Base-by-base conservation (phyloP, 2,888 invertebrate species). In the Strigamia transsilvanica region DNA sequence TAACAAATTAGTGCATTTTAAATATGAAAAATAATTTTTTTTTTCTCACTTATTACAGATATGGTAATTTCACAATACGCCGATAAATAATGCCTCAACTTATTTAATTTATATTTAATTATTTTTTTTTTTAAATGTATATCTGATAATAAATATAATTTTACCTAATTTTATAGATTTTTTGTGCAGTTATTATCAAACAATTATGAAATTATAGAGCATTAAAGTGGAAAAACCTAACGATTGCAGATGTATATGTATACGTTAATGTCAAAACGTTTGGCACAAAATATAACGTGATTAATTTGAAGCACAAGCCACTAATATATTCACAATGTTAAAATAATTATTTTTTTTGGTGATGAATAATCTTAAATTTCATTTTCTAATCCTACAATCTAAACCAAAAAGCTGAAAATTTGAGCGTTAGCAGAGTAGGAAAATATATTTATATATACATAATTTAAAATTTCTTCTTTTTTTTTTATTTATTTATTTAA, bases 21-120 rank as follows among this genome's bases (percentile, higher is more conserved):
- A 77, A 77, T 77, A 34, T 32, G 27, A 77, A 77, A 77, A 77
- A 77, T 23, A 23, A 77, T n/a, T 32, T 1, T 10, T 23, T 18
- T 77, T 77, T 77, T 23, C 13, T 34, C 15, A 21, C 18, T 15
- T 27, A 23, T 77, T n/a, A 77, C 34, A 32, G 38, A 34, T 77
- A 77, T 77, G 32, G 32, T 32, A 77, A 77, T 27, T 77, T 77
- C 32, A 77, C 78, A 77, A n/a, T 77, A 34, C 78, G 78, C 78
- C 38, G 78, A 38, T 56, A 56, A 56, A 18, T 56, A 56, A 56
- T n/a, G 3, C 9, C 56, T 56, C 9, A 56, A 56, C 18, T 56
- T 18, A 56, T 56, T 18, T 56, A 56, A 56, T 56, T 56, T 56
- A 18, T n/a, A n/a, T 56, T 56, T 18, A 56, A 56, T 18, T 51